Conservation (phyloP, 1,140 invertebrate genomes). For the Callitettix versicolor region DNA sequence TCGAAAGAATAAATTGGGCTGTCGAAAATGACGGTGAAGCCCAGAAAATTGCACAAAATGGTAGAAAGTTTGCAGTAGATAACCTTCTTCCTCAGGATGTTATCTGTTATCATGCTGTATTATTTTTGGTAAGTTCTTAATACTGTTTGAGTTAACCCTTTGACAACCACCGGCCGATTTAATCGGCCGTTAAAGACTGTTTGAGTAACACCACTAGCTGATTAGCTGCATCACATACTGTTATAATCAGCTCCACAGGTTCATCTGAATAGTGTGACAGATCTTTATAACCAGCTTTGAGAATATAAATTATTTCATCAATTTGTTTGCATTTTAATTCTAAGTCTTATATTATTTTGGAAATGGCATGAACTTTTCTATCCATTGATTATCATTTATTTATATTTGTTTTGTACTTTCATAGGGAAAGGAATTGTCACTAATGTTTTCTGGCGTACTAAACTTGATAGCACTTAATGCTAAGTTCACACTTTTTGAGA, state of each 20-base stretch:
- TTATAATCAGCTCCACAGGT: not conserved
- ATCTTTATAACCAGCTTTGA: no score
- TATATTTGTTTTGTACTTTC: no score
- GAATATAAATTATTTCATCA: no score
- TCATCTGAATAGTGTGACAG: no score
- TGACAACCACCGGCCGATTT: not conserved
- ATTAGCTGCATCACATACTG: not conserved
- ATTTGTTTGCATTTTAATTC: no score
- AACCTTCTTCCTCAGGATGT: conserved; percentile 77
- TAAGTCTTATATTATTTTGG: no score
- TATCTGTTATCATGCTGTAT: conserved; percentile 77
- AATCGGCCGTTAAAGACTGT: not conserved
- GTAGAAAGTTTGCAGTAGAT: conserved; percentile 59
- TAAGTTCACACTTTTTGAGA: no score
- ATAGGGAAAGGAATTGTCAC: no score
- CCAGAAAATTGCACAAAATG: conserved; percentile 56
- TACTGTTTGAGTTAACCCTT: conserved; percentile 16
- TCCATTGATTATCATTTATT: no score
- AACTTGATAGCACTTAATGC: no score
- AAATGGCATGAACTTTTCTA: no score
- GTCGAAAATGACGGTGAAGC: conserved; percentile 62
- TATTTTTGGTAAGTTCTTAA: conserved; percentile 56
- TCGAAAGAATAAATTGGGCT: conserved; percentile 73
- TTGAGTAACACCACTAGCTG: not conserved
- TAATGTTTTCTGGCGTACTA: no score